Percentiles rank a stretch among this genome's conserved stretches.
These are phyloP conservation scores for Timema podura DNA, from an alignment of 2,888 invertebrate species.

Conservation along the genomic window DNA sequence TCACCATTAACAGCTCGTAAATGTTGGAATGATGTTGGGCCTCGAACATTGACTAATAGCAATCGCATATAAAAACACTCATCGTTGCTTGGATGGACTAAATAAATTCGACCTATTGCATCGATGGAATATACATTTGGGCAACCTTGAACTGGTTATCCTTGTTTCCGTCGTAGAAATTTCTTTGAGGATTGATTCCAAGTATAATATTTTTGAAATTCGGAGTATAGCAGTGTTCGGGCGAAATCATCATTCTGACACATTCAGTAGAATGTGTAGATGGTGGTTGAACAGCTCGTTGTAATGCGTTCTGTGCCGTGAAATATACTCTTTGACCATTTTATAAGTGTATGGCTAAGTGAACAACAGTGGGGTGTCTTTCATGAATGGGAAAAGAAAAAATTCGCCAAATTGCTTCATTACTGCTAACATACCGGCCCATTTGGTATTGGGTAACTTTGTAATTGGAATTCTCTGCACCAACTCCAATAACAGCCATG, in stretches of 20 bases:
- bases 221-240: constrained; percentile 29
- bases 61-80: no score
- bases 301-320: background rate
- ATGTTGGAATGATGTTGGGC: no score
- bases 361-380: constrained; percentile 8
- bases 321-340: constrained; percentile 2
- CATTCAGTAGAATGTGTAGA: constrained; percentile 35
- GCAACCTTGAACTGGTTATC: constrained; percentile 28
- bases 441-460: no score
- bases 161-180: constrained; percentile 16
- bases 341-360: background rate
- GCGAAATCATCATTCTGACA: constrained; percentile 34
- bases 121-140: constrained; percentile 24
- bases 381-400: constrained; percentile 34
- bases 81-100: no score
- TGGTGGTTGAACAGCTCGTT: background rate
- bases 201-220: constrained; percentile 24
- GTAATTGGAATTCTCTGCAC: no score
- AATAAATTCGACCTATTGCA: constrained; percentile 34
- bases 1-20: constrained; percentile 42
- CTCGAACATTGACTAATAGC: no score
- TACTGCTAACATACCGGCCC: no score
- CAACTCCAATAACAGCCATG: no score
- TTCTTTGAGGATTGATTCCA: constrained; percentile 27
- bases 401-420: no score